A percentile compares a stretch with the other conserved stretches of the same genome.
phyloP scores from a whole-genome alignment of 2,113 vertebrate species.

The Tyrannus savana region DNA sequence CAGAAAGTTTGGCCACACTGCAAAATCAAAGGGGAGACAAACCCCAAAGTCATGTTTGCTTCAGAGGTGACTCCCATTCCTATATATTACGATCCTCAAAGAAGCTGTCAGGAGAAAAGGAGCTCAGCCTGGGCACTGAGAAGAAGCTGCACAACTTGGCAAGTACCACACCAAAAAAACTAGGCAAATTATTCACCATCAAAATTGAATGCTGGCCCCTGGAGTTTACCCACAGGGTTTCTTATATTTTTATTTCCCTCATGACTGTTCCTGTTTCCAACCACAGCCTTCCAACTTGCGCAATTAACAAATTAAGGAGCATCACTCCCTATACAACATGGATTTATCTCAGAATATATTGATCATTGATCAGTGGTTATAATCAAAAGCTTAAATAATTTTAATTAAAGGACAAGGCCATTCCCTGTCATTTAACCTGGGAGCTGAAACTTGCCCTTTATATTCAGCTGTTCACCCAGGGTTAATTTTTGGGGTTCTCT shows the following conservation, averaged over 20 bases:
- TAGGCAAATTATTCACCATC: background rate
- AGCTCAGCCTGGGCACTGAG: background rate
- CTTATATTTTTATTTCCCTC: background rate
- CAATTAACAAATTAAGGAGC: background rate
- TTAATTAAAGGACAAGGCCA: background rate
- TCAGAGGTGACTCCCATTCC: no score
- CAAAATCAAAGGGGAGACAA: background rate
- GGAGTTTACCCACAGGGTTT: background rate
- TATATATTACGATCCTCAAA: background rate
- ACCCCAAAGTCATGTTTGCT: background rate
- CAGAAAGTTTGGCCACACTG: background rate
- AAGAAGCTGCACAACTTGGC: background rate
- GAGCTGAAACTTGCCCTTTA: background rate
- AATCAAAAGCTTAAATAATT: background rate
- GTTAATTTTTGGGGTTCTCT: background rate
- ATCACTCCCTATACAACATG: background rate
- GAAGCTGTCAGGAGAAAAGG: background rate
- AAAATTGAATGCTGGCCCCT: background rate
- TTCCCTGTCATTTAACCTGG: background rate
- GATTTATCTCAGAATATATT: background rate
- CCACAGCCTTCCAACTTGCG: fast-evolving
- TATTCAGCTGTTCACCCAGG: background rate
- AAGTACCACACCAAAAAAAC: background rate
- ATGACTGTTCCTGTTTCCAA: background rate
- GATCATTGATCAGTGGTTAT: background rate